Evolutionary conservation across 1,140 invertebrate species (phyloP), one percentile per base, ranked within the genome.

Genomic region (Portunus trituberculatus): DNA sequence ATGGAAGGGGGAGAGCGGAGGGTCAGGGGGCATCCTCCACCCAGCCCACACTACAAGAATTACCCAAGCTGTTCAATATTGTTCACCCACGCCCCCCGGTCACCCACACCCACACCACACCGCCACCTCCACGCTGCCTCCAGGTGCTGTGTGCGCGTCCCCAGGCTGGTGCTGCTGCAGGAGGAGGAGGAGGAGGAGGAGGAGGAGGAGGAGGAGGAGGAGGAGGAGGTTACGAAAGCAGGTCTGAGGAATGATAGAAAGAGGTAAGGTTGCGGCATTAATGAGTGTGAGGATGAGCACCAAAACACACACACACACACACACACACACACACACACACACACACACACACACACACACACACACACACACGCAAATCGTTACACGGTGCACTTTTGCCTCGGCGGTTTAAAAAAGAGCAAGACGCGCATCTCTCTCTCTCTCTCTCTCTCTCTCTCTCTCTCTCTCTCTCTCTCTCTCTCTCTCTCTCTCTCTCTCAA

Each of bases 391-490:
- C 20, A 12, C 67, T 76, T 76, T 76, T n/a, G n/a, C 67, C 67
- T 0, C 8, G 16, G 52, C 52, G 10, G 52, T 59, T 59, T 14
- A 59, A 59, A 59, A 59, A 59, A 59, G 10, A 76, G 20, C 67
- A 76, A n/a, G 12, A 76, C 67, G 25, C n/a, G 25, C 67, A 76
- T 76, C 67, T 88, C 67, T 76, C 67, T 76, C 67, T 76, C 67
- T 76, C 67, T 76, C 67, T 76, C 67, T 76, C 67, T 76, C 67
- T 76, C 67, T 76, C 67, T 76, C 67, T 76, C 67, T 88, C 86
- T 88, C 86, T 88, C 86, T 88, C 29, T 88, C 87, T 88, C 87
- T 88, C 87, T 88, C 87, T 88, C 87, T 88, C 87, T 88, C 87
- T 88, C 87, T 32, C 87, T 88, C 67, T 76, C 67, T 76, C 67